phyloP scores from a whole-genome alignment of 2,888 invertebrate genomes.

The Desoria tigrina region DNA sequence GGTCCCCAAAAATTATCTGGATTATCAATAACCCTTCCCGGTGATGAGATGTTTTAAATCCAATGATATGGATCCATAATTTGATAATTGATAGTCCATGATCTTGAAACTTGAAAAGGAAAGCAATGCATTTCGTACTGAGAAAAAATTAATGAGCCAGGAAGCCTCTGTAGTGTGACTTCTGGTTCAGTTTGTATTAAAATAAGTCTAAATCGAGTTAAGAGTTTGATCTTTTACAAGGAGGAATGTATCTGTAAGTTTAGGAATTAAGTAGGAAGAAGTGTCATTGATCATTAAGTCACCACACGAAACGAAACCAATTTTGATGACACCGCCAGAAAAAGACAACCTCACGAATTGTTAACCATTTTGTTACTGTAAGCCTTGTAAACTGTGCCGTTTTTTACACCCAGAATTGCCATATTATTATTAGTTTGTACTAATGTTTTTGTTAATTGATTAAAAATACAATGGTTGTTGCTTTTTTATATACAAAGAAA shows the following conservation, averaged over 20 bases:
- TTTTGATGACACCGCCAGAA: not conserved
- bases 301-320: too few species aligned
- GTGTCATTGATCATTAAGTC: too few species aligned
- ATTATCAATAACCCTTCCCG: too few species aligned
- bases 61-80: too few species aligned
- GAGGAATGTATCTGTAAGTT: too few species aligned
- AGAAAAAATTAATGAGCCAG: not conserved
- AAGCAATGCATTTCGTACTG: constrained; percentile 5
- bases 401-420: constrained; percentile 13
- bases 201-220: too few species aligned
- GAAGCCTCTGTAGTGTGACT: not conserved
- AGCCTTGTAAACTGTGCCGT: constrained; percentile 12
- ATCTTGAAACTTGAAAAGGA: not conserved
- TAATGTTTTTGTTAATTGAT: constrained; percentile 19
- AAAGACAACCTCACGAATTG: not conserved
- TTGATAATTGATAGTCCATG: too few species aligned
- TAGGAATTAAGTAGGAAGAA: too few species aligned
- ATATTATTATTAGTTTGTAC: constrained; percentile 2
- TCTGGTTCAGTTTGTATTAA: too few species aligned
- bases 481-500: constrained; percentile 6
- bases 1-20: too few species aligned
- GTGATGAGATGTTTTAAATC: too few species aligned
- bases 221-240: too few species aligned
- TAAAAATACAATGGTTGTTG: constrained; percentile 8
- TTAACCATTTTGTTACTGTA: constrained; percentile 17